Conservation (phyloP, 1,140 invertebrate genomes). For the Cherax quadricarinatus region DNA sequence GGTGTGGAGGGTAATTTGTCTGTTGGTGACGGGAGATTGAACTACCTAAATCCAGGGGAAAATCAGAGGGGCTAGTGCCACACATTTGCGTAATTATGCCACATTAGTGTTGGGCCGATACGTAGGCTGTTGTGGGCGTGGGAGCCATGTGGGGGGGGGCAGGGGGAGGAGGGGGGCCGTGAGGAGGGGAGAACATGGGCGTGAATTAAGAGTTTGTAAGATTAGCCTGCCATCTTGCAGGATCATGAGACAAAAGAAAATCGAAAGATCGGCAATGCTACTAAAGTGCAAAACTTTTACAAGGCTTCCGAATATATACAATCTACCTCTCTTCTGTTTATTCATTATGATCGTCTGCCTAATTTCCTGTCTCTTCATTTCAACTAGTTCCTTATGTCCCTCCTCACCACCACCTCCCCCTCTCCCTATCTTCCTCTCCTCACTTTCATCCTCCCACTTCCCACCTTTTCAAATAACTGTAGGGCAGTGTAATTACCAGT, state of each 20-base stretch:
- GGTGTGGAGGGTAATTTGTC: constrained; percentile 52
- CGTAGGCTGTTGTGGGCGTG: constrained; percentile 26
- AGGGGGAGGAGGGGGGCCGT: not conserved
- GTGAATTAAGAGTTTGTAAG: not conserved
- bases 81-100: constrained; percentile 68
- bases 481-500: constrained; percentile 61
- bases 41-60: constrained; percentile 35
- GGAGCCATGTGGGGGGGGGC: not conserved
- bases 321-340: no score
- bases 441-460: constrained; percentile 28
- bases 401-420: not conserved
- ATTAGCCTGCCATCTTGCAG: no score
- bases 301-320: no score
- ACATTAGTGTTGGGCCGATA: constrained; percentile 61
- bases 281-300: no score
- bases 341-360: not conserved
- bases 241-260: no score
- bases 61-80: constrained; percentile 57
- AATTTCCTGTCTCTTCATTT: not conserved
- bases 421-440: constrained; percentile 6
- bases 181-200: not conserved
- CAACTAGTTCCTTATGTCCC: not conserved
- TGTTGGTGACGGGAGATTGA: constrained; percentile 46
- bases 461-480: constrained; percentile 62
- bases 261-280: no score